Evolutionary conservation across 2,797 vertebrate species (phyloP), one percentile per base, ranked within the genome.

Genomic region (Acipenser oxyrinchus): DNA sequence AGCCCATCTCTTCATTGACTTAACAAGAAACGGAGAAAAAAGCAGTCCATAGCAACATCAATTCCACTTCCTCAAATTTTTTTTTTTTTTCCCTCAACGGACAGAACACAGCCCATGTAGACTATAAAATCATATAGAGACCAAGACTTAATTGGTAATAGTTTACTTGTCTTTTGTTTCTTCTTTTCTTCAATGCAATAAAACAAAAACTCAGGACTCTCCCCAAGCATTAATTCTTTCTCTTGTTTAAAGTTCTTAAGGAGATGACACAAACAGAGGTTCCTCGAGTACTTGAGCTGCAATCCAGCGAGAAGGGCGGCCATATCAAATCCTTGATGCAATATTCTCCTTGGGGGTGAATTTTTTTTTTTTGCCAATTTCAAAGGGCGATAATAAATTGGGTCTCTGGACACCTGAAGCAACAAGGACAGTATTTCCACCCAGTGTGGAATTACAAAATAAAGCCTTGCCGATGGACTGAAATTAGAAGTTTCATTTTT

Each of bases 1-100:
- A 86, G 72, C 89, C 92, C 92, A 89, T 92, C 92, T 83, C 88
- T 90, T 93, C 87, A 77, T 70, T 86, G 83, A 82, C 81, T 83
- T 81, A 70, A 69, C 59, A 62, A 65, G 61, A 55, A 62, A 63
- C 66, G 55, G 53, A 72, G 71, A 73, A 79, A 77, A 83, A 82
- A 85, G 81, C 82, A 88, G 87, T 80, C 83, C 78, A 80, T 84
- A 76, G 86, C 80, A 83, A 84, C 64, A 37, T 37, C 23, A 70
- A 76, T 76, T 82, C 71, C 76, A 85, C 69, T 77, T 62, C 82
- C 73, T 82, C 78, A 75, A 81, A 85, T 74, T 72, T 77, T 69
- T 73, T 80, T 76, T 72, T 74, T 72, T 77, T 69, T 73, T 80
- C 75, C 73, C 48, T 15, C 65, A 75, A 66, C 75, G 80, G 79